Evolutionary conservation across 2,888 invertebrate species (phyloP), one percentile per base, ranked within the genome.

Genomic region (Hyposoter dolosus): DNA sequence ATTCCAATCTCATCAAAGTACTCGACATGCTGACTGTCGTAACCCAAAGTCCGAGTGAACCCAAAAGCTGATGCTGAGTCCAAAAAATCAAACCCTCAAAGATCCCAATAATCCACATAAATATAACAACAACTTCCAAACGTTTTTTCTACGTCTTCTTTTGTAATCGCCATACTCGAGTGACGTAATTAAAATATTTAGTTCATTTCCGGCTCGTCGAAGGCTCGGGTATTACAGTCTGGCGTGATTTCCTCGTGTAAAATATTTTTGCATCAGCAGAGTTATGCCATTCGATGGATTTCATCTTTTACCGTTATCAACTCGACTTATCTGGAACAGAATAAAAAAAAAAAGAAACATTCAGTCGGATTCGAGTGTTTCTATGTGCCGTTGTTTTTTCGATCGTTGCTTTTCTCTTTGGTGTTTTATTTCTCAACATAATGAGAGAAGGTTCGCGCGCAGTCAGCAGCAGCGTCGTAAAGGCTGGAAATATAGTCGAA

Each of bases 1-100:
- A 69, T 28, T 32, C 45, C 65, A 43, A 50, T 40, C 35, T 56
- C 81, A 28, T 84, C 32, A 69, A 75, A 40, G 81, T 43, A 23
- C 74, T 84, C 83, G 83, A 69, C 86, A 86, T 86, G 81, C 45
- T 84, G 69, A 63, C 10, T 43, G 50, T 6, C 35, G 35, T 40
- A 10, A 35, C 53, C 7, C 43, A 10, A 10, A 40, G 10, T 7
- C 40, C 1, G n/a, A 82, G 43, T 56, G 32, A 68, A 56, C 28
- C 28, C 66, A 68, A 74, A 71, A 71, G 17, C 28, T 15, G 65
- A 63, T 45, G 43, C 60, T 43, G 60, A 43, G 9, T 60, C 43
- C 40, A 40, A n/a, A 56, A 53, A n/a, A 9, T 72, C 12, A 6
- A 72, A 19, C 50, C 35, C 35, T 19, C 35, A 15, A 32, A 40